A percentile compares a stretch with the other conserved stretches of the same genome.
Evolutionary conservation across 2,113 vertebrate genomes (phyloP).

Genomic region (Hypocryptadius cinnamomeus): DNA sequence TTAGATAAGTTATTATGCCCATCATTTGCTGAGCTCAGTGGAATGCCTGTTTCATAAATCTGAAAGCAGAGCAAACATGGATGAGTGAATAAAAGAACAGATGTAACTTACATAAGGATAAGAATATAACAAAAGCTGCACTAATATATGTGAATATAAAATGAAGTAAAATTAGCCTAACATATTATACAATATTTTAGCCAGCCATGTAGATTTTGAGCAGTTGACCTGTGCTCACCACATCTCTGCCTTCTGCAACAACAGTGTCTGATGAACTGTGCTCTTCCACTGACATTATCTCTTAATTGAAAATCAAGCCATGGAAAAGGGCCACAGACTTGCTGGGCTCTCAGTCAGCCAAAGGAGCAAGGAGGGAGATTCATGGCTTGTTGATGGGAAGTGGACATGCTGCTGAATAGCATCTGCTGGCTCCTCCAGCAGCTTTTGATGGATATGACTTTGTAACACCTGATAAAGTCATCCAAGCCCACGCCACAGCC

Average conservation of each 20-base stretch:
- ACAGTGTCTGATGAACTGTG: not conserved
- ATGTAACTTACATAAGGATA: constrained; percentile 56
- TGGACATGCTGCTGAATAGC: not conserved
- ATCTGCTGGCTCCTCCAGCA: not conserved
- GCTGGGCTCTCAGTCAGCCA: not conserved
- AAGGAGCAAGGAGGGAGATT: not conserved
- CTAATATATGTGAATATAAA: constrained; percentile 46
- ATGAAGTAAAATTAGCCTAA: constrained; percentile 36
- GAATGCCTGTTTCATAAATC: constrained; percentile 58
- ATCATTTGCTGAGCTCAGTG: constrained; percentile 58
- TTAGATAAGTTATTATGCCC: constrained; percentile 62
- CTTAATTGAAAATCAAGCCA: constrained; percentile 45
- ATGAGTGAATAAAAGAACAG: constrained; percentile 59
- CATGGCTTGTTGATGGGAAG: not conserved
- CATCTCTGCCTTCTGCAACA: not conserved
- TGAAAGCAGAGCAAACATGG: constrained; percentile 57
- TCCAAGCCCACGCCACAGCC: not conserved
- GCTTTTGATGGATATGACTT: not conserved
- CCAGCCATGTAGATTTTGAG: not conserved
- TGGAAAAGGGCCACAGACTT: not conserved
- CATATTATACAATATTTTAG: not conserved
- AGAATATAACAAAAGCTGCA: constrained; percentile 26
- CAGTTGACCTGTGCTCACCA: not conserved
- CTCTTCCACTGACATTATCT: constrained; percentile 15
- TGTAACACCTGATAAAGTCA: not conserved